A percentile compares a stretch with the other conserved stretches of the same genome.
Evolutionary conservation across 2,113 vertebrate genomes (phyloP).

Genomic region (Microcebus lehilahytsara): DNA sequence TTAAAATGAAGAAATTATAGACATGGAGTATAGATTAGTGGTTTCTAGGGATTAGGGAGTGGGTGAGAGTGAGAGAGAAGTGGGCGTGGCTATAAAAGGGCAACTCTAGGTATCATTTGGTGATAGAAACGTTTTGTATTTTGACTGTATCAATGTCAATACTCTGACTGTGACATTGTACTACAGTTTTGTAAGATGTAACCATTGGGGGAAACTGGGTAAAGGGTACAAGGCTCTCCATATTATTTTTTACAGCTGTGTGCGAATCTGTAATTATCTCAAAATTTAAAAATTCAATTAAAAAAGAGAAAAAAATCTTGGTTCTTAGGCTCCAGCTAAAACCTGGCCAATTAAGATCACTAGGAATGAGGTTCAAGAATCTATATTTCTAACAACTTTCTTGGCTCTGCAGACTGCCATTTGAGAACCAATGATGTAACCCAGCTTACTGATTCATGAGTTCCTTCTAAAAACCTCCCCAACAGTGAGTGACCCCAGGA

Average conservation of each 20-base stretch:
- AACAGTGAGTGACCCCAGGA: background rate
- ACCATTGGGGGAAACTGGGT: background rate
- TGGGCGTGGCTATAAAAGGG: background rate
- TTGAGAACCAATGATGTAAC: background rate
- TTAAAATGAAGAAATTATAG: background rate
- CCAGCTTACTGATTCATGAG: background rate
- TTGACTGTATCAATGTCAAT: background rate
- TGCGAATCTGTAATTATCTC: background rate
- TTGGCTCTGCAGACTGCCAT: background rate
- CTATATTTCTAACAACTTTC: background rate
- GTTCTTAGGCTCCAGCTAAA: background rate
- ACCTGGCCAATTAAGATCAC: background rate
- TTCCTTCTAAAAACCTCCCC: background rate
- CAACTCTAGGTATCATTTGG: background rate
- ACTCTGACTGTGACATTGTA: background rate
- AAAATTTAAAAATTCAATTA: background rate
- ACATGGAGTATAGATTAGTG: background rate
- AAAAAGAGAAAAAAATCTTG: background rate
- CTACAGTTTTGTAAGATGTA: background rate
- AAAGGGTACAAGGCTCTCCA: background rate
- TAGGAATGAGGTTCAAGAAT: background rate
- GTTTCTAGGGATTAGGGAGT: background rate
- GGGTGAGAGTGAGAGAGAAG: background rate
- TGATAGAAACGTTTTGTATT: background rate
- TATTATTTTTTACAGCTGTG: background rate